Base-by-base conservation (phyloP, 2,797 vertebrate genomes). In the Alfaro cultratus region DNA sequence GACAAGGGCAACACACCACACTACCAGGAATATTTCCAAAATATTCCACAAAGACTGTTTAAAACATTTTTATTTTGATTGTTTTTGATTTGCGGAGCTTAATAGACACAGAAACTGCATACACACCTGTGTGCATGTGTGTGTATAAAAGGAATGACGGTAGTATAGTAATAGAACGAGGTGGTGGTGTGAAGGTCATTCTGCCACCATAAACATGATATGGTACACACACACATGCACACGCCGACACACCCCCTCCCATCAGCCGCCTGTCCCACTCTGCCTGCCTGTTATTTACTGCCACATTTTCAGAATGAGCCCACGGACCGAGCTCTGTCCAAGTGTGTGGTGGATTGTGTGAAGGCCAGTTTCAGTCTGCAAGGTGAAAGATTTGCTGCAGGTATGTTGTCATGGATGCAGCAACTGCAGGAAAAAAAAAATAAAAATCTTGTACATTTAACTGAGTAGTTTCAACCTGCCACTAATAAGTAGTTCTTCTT, bases 241-340 rank as follows among this genome's bases (percentile, higher is more conserved):
- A 36, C 12, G 3, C 39, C 12, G 21, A 75, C 51, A 84, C 85
- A 90, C 88, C 85, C 91, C 90, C 88, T 81, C 76, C 74, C 67
- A 60, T 86, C 85, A 90, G 86, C 87, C 76, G 84, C 86, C 88
- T 81, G 82, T 81, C 84, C 81, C 78, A 76, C 36, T 31, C 77
- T 43, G 12, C 77, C 47, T 83, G 77, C 87, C 82, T 78, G 77
- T 94, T 94, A 95, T 95, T 95, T 93, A 94, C 85, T 88, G 89
- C 76, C 1, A 81, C 86, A 87, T 80, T 88, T 87, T 78, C 84
- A 39, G 39, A 83, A 76, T 75, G 81, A 77, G 83, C 72, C 75
- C 46, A 76, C 68, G 83, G 88, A 87, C 80, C 86, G 74, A 72
- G 77, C 21, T 79, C 36, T 34, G 62, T 45, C 53, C 6, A 18